A percentile compares a stretch with the other conserved stretches of the same genome.
These are phyloP conservation scores for Biston stratarius DNA, from an alignment of 2,888 invertebrate genomes.

Conservation along the genomic window DNA sequence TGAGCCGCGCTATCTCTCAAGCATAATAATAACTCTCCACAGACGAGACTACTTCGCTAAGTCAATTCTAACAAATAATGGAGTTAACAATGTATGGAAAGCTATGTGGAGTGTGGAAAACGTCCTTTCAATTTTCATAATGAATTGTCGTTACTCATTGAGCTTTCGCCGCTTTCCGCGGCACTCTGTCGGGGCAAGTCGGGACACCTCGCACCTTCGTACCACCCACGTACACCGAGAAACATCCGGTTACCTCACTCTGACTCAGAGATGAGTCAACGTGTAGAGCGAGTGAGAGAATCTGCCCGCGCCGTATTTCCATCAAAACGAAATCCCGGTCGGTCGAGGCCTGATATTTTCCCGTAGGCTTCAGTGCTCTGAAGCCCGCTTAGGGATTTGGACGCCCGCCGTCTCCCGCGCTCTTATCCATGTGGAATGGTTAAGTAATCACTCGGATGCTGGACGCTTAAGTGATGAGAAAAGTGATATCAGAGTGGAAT, in stretches of 20 bases:
- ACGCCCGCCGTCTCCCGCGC: constrained; percentile 52
- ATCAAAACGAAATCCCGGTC: constrained; percentile 71
- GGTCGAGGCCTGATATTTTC: constrained; percentile 81
- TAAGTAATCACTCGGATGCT: constrained; percentile 70
- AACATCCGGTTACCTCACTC: constrained; percentile 58
- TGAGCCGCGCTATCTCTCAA: not conserved
- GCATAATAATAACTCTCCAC: constrained; percentile 13
- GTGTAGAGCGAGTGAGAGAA: constrained; percentile 64
- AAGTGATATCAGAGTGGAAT: constrained; percentile 40
- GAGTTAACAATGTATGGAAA: constrained; percentile 44
- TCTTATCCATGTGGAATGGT: constrained; percentile 72
- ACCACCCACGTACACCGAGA: constrained; percentile 36
- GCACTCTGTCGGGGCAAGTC: constrained; percentile 60
- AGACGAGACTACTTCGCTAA: constrained; percentile 18
- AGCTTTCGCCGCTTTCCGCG: constrained; percentile 78
- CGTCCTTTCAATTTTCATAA: constrained; percentile 67
- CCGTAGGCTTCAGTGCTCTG: constrained; percentile 80
- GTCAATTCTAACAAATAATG: constrained; percentile 42
- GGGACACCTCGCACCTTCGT: constrained; percentile 56
- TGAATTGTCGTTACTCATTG: constrained; percentile 78
- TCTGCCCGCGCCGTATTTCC: constrained; percentile 61
- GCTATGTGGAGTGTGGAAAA: constrained; percentile 63
- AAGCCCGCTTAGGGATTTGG: constrained; percentile 58
- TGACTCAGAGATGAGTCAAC: constrained; percentile 67
- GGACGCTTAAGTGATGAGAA: constrained; percentile 48